Evolutionary conservation across 2,888 invertebrate genomes (phyloP), one percentile per base, ranked within the genome.

Genomic region (Ormyrus rosae): DNA sequence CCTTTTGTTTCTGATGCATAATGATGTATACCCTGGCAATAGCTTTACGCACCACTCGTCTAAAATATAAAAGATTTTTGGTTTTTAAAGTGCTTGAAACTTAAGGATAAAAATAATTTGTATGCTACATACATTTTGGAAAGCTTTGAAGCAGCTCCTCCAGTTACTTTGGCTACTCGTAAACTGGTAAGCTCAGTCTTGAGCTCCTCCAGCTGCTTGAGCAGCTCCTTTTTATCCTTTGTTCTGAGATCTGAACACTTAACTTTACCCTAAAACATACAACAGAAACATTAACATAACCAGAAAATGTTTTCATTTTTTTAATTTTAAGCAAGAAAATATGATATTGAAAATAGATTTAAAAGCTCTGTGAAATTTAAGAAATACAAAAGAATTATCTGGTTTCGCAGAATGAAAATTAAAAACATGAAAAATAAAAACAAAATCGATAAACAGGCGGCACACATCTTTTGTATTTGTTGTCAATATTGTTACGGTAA

Each of bases 1-100:
- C 98, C 93, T 99, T 99, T 92, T 99, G 99, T 91, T 98, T 99
- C 91, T 99, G 99, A 92, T 98, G 96, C 94, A 99, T 99, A 85
- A 99, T 98, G 92, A 99, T 99, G 92, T 98, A 96, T 74, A 99
- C 98, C 87, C 99, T 95, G 67, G 99, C 99, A 87, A 99, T 98
- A 10, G 99, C 98, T 93, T 99, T 99, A 83, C 99, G 94, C 5
- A 99, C 98, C 48, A 99, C 98, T 84, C 98, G 97, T 88, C 98
- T 98, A 92, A 84, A 96, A 78, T 19, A 13, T 5, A 34, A 58
- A 67, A 69, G 58, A 34, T 34, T 34, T 34, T 34, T 34, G 34
- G 34, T 34, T 34, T 34, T 34, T 34, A 34, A 34, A 34, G 4
- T 46, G 10, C 10, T 45, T 1, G 11, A 50, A 7, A 3, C 68